Evolutionary conservation across 2,888 invertebrate species (phyloP), one percentile per base, ranked within the genome.

Genomic region (Standfussiana lucernea): DNA sequence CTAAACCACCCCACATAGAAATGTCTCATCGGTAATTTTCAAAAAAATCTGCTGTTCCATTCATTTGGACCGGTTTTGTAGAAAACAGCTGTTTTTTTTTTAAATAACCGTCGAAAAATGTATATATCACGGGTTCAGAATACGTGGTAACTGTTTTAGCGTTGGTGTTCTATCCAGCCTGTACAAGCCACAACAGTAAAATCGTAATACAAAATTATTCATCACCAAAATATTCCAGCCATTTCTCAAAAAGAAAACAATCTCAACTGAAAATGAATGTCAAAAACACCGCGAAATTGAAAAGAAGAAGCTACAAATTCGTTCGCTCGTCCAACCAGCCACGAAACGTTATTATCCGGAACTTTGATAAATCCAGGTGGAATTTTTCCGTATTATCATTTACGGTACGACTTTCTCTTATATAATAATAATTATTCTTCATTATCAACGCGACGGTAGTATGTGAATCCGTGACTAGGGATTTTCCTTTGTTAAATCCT

Each of bases 391-490:
- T 80, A 82, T 83, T 82, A 88, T 88, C 88, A 88, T 88, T 88
- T 89, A 84, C 77, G 82, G 82, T 88, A 84, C 86, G 90, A 87
- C 84, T 90, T 86, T 86, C 87, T 85, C 86, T 89, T 86, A 85
- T 75, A 88, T 80, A 77, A 89, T 90, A 91, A 92, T 90, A 91
- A 92, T 92, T 92, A 92, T 86, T 91, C 92, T 91, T 91, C 89
- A 92, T 92, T 91, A 91, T 87, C 86, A 86, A 86, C 84, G 84
- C 87, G 85, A 86, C 83, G 86, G 89, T 90, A 84, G 88, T 90
- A 84, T 86, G 87, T 86, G 88, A 85, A 88, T 89, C 88, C 89
- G 88, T 88, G 87, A 89, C 89, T 88, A 76, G 75, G 81, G 81
- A 81, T 86, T 89, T 89, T 89, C 90, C 88, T 91, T 91, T 91